These are phyloP conservation scores for Peromyscus attwateri DNA, from an alignment of 2,797 vertebrate species.

Conservation along the genomic window DNA sequence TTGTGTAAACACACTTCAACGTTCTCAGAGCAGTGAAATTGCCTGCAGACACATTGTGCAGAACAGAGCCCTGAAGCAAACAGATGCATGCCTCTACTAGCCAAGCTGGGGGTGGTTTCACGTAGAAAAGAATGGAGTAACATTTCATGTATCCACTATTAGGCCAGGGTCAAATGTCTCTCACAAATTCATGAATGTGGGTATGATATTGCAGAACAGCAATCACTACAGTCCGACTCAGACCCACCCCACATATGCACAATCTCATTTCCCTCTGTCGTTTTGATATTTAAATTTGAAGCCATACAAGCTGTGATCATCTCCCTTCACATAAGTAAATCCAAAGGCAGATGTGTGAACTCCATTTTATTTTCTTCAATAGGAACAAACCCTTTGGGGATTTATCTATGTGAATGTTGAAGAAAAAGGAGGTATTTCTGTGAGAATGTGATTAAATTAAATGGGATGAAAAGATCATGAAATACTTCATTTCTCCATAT, in stretches of 20 bases:
- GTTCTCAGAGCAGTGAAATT: not conserved
- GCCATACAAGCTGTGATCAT: conserved; percentile 57
- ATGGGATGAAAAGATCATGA: conserved; percentile 74
- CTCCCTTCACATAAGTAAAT: conserved; percentile 71
- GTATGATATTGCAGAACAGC: not conserved
- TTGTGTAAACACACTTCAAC: not conserved
- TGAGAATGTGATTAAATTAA: conserved; percentile 72
- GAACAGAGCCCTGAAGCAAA: not conserved
- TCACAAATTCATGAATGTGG: conserved; percentile 1
- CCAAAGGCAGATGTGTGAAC: conserved; percentile 46
- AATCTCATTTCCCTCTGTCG: conserved; percentile 58
- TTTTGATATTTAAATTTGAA: conserved; percentile 74
- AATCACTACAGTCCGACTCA: conserved; percentile 20
- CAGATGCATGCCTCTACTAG: not conserved
- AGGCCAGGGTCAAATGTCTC: not conserved
- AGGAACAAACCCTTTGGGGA: conserved; percentile 53
- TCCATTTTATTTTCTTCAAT: conserved; percentile 64
- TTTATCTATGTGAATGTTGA: conserved; percentile 50
- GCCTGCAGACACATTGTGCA: not conserved
- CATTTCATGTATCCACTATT: not conserved
- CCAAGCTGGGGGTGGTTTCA: not conserved
- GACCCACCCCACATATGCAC: not conserved
- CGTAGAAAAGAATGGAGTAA: not conserved
- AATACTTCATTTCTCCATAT: conserved; percentile 65
- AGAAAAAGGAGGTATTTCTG: conserved; percentile 66